Percentiles rank a stretch among this genome's conserved stretches.
Evolutionary conservation across 2,888 invertebrate genomes (phyloP).

Genomic region (Seladonia tumulorum): DNA sequence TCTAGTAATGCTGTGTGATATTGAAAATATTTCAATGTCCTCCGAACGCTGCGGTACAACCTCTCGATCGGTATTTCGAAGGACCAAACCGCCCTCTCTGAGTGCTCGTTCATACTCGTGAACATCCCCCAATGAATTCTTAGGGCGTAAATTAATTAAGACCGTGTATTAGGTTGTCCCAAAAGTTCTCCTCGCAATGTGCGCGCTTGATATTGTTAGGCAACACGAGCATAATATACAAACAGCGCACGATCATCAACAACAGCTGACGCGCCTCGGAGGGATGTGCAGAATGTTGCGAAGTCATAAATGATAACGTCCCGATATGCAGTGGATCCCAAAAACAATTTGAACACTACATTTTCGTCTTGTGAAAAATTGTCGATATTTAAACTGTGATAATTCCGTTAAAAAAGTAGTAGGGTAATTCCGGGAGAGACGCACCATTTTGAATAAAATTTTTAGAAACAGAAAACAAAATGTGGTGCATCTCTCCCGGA

Average conservation of each 20-base stretch:
- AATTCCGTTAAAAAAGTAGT: neutral
- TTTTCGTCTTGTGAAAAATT: neutral
- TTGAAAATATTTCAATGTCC: neutral
- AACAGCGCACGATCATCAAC: neutral
- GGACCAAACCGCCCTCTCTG: neutral
- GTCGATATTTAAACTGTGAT: neutral
- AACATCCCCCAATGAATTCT: slow-evolving; percentile 1
- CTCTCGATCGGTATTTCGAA: neutral
- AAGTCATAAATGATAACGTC: neutral
- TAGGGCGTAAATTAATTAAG: slow-evolving; percentile 5
- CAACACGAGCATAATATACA: neutral
- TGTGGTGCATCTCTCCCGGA: too few relatives aligned
- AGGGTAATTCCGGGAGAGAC: too few relatives aligned
- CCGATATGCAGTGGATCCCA: neutral
- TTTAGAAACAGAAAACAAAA: too few relatives aligned
- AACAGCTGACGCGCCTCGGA: neutral
- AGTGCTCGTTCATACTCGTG: neutral
- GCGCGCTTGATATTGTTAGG: slow-evolving; percentile 2
- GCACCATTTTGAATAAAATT: too few relatives aligned
- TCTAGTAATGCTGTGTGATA: neutral
- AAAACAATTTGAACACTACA: neutral
- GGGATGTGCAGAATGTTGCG: neutral
- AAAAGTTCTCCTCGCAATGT: neutral
- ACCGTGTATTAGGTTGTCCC: neutral
- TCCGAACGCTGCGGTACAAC: neutral